Percentiles rank a stretch among this genome's conserved stretches.
Evolutionary conservation across 1,140 invertebrate genomes (phyloP).

Genomic region (Acyrthosiphon pisum): DNA sequence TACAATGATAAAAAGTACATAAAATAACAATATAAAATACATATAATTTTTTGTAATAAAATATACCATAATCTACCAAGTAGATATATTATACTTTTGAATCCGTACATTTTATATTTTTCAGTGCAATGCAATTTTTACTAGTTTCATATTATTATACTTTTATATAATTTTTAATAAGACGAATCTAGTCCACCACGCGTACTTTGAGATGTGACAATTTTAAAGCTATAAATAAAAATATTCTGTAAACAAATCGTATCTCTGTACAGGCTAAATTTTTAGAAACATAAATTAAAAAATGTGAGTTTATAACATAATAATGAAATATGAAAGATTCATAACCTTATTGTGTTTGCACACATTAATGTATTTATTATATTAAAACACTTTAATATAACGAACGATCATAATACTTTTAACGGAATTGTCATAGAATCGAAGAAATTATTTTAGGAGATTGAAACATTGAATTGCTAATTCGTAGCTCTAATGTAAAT

Average conservation of each 20-base stretch:
- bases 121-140: not conserved
- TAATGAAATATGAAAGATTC: not conserved
- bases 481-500: not conserved
- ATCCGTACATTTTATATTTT: not conserved
- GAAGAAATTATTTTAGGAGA: not conserved
- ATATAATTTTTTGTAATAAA: not conserved
- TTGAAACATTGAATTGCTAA: not conserved
- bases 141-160: not conserved
- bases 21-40: not conserved
- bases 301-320: not conserved
- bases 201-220: not conserved
- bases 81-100: not conserved
- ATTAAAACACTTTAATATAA: not conserved
- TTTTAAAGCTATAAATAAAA: not conserved
- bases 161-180: not conserved
- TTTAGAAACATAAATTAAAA: too few relatives aligned
- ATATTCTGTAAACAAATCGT: not conserved
- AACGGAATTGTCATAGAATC: not conserved
- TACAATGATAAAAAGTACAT: not conserved
- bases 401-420: not conserved
- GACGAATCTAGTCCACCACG: not conserved
- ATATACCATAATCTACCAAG: not conserved
- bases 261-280: too few relatives aligned
- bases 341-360: not conserved
- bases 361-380: not conserved